Evolutionary conservation across 2,888 invertebrate species (phyloP), one percentile per base, ranked within the genome.

Genomic region (Euproctis similis): DNA sequence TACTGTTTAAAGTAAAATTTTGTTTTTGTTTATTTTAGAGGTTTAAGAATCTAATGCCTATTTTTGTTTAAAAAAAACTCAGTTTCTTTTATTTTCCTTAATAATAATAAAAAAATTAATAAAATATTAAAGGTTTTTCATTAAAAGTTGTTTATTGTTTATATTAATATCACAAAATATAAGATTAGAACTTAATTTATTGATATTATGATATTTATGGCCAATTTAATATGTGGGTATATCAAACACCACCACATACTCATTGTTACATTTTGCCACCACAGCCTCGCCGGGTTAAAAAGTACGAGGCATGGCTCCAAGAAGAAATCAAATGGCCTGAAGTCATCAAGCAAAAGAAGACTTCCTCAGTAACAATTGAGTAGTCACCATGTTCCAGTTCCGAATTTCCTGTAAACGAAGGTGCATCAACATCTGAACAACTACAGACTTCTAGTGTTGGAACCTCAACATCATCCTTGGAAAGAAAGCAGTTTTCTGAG

Each of bases 281-380:
- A 19, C 8, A 19, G 4, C 8, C 19, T 4, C 19, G 8, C 3
- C 19, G 19, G 19, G 19, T 33, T 11, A 28, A 32, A 12, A 28
- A 33, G 26, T 33, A 25, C 14, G 28, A 25, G 13, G 19, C 28
- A 26, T 33, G 33, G 33, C 29, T 33, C 23, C 29, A 34, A 34
- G 29, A 34, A 34, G 10, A 29, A 19, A 26, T 22, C 22, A 30
- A 14, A 14, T 14, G 14, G 14, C 14, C 14, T 14, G 14, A 4
- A 14, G 14, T 14, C 4, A 14, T 14, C 24, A 11, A 23, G 18
- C 22, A 12, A 26, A 25, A 34, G 29, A 23, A 22, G 21, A 28
- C 17, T 12, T 20, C 31, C 18, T 23, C 22, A 26, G 23, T 14
- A 20, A 18, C 20, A 22, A 24, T 24, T 8, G 24, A 21, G 7